Conservation (phyloP, 23 tunicate genomes). For the Halocynthia roretzi region DNA sequence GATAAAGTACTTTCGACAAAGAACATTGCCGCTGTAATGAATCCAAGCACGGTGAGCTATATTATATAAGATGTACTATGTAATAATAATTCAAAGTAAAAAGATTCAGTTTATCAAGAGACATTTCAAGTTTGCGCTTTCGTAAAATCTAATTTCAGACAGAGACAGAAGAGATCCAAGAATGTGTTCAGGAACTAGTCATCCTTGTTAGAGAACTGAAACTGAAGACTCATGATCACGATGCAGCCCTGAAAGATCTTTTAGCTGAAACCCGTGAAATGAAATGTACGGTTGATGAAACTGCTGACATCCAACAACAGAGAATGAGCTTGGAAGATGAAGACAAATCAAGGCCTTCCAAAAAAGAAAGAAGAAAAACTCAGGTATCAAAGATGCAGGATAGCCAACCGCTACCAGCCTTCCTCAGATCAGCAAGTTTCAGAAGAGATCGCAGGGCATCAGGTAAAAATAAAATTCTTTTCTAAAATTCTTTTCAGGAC, state of each 20-base stretch:
- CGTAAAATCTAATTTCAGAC: conserved; percentile 27
- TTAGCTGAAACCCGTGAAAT: conserved; percentile 29
- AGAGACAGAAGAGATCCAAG: conserved; percentile 69
- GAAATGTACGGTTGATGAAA: conserved; percentile 32
- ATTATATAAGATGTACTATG: neutral
- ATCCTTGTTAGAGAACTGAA: conserved; percentile 27
- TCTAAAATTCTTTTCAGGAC: too few relatives aligned
- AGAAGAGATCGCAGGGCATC: conserved; percentile 17
- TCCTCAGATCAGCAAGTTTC: conserved; percentile 23
- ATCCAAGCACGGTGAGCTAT: conserved; percentile 7
- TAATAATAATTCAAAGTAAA: neutral
- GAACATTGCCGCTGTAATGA: conserved; percentile 63
- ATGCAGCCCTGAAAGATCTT: conserved; percentile 44
- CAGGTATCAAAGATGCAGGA: neutral
- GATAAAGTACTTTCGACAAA: conserved; percentile 61
- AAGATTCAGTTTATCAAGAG: neutral
- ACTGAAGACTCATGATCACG: conserved; percentile 63
- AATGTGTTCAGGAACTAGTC: conserved; percentile 47
- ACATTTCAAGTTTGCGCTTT: neutral
- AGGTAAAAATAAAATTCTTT: neutral
- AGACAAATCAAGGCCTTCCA: neutral
- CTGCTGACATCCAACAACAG: conserved; percentile 23
- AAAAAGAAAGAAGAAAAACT: neutral
- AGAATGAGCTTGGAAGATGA: neutral
- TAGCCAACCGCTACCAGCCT: conserved; percentile 3